A percentile compares a stretch with the other conserved stretches of the same genome.
These are phyloP conservation scores for Thymelicus sylvestris DNA, from an alignment of 2,888 invertebrate genomes.

Conservation along the genomic window DNA sequence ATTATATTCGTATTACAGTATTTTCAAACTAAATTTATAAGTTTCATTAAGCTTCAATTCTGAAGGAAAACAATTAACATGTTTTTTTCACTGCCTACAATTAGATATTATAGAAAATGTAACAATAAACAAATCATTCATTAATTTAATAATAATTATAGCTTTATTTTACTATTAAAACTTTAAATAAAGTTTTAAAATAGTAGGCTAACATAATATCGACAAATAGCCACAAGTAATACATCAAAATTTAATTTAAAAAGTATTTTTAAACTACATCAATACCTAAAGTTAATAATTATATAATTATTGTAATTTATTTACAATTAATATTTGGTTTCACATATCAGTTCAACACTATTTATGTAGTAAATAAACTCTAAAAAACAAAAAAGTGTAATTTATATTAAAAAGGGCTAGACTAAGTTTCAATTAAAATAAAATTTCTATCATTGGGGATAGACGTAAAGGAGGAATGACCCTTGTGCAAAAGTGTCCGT, in stretches of 20 bases:
- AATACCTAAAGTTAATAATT: conserved; percentile 41
- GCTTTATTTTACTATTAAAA: no score
- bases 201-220: no score
- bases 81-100: no score
- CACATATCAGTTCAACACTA: conserved; percentile 43
- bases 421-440: not conserved
- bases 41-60: no score
- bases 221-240: conserved; percentile 7
- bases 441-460: no score
- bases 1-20: not conserved
- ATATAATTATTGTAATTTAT: conserved; percentile 53
- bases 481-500: no score
- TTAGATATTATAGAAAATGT: no score
- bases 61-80: no score
- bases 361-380: not conserved
- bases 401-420: not conserved
- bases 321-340: conserved; percentile 65
- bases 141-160: no score
- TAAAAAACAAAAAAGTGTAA: not conserved
- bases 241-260: conserved; percentile 27
- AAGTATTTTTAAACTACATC: conserved; percentile 22
- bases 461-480: no score
- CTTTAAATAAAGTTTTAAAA: no score
- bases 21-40: not conserved
- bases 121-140: no score